Conservation (phyloP, 2,888 invertebrate species). For the Julus scandinavius region DNA sequence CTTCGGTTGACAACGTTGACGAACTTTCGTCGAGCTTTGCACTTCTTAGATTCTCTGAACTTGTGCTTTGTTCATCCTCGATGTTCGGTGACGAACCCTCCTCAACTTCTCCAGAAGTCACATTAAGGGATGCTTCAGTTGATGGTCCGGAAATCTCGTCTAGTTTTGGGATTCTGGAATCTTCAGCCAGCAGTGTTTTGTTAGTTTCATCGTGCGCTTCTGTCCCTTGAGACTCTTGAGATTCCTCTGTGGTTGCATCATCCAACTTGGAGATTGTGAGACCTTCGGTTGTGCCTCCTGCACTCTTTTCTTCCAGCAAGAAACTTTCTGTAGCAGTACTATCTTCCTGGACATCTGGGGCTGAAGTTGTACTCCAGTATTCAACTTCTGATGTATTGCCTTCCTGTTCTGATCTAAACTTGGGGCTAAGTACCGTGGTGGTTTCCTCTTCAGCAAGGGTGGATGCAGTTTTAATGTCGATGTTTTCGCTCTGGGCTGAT, state of each 20-base stretch:
- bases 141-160: background rate
- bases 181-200: background rate
- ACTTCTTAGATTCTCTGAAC: background rate
- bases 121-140: background rate
- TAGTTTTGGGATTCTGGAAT: background rate
- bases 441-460: conserved; percentile 21
- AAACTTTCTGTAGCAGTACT: background rate
- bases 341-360: background rate
- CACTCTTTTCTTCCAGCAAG: background rate
- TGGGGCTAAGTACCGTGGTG: background rate
- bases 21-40: background rate
- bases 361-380: conserved; percentile 13
- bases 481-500: conserved; percentile 21
- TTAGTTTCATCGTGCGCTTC: background rate
- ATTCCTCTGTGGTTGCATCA: background rate
- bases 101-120: background rate
- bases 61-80: background rate
- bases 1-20: background rate
- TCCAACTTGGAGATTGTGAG: background rate
- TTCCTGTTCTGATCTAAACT: background rate
- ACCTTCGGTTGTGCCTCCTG: background rate
- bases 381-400: conserved; percentile 39
- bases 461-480: conserved; percentile 33
- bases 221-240: background rate
- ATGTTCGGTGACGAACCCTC: background rate